A percentile compares a stretch with the other conserved stretches of the same genome.
Conservation (phyloP, 2,113 vertebrate species). For the Oreocharis arfaki region DNA sequence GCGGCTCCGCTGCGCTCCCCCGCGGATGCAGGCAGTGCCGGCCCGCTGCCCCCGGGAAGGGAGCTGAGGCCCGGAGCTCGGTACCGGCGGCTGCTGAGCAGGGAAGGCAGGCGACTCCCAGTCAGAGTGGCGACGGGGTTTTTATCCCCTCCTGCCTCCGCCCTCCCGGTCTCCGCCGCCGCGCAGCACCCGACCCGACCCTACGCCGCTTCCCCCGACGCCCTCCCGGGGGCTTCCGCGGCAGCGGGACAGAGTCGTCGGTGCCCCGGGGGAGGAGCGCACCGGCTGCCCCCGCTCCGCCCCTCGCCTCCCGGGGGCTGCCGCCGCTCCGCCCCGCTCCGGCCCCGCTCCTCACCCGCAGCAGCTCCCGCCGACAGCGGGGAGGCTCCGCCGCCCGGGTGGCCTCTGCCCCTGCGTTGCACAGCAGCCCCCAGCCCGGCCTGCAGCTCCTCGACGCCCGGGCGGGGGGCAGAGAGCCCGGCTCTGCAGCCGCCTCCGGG, state of each 20-base stretch:
- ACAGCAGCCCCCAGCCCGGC: not conserved
- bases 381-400: fast-evolving
- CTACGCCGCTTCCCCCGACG: not conserved
- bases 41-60: not conserved
- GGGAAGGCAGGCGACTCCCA: not conserved
- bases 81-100: not conserved
- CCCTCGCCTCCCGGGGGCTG: not conserved
- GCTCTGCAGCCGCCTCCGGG: not conserved
- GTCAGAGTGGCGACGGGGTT: not conserved
- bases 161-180: not conserved
- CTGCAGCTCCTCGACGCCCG: not conserved
- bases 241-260: not conserved
- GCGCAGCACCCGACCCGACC: not conserved
- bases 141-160: constrained; percentile 20
- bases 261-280: not conserved
- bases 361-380: not conserved
- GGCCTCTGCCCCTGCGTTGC: not conserved
- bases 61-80: not conserved
- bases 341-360: not conserved
- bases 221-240: not conserved
- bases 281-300: not conserved
- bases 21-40: not conserved
- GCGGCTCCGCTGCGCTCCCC: not conserved
- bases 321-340: not conserved
- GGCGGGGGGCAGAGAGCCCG: not conserved